phyloP scores from a whole-genome alignment of 2,113 vertebrate genomes.

The Guaruba guarouba region DNA sequence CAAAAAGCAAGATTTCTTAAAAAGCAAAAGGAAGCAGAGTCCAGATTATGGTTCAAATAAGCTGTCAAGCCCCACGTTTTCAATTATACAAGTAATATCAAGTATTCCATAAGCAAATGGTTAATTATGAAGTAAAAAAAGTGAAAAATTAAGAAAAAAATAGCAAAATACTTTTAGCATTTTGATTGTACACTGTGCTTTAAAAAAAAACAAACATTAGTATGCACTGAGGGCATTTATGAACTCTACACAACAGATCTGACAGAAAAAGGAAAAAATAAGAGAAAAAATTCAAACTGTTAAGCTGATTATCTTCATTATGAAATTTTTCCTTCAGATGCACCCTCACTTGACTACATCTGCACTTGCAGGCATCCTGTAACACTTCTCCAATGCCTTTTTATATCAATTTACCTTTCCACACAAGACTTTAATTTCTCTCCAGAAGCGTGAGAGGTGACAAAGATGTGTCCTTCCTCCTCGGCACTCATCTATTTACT shows the following conservation, averaged over 20 bases:
- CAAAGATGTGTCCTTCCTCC: background rate
- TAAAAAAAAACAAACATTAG: background rate
- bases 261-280: background rate
- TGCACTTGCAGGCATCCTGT: background rate
- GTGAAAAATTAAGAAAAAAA: background rate
- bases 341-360: background rate
- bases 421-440: background rate
- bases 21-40: background rate
- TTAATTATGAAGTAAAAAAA: background rate
- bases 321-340: background rate
- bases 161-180: background rate
- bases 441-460: background rate
- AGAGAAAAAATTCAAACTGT: background rate
- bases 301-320: background rate
- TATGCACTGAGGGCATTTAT: background rate
- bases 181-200: background rate
- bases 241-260: background rate
- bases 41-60: background rate
- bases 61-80: rapidly evolving
- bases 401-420: background rate
- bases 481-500: background rate
- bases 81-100: background rate
- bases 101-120: background rate
- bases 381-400: background rate
- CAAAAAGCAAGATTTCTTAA: background rate